Conservation (phyloP, 2,888 invertebrate genomes). For the Kuschelorhynchus macadamiae region DNA sequence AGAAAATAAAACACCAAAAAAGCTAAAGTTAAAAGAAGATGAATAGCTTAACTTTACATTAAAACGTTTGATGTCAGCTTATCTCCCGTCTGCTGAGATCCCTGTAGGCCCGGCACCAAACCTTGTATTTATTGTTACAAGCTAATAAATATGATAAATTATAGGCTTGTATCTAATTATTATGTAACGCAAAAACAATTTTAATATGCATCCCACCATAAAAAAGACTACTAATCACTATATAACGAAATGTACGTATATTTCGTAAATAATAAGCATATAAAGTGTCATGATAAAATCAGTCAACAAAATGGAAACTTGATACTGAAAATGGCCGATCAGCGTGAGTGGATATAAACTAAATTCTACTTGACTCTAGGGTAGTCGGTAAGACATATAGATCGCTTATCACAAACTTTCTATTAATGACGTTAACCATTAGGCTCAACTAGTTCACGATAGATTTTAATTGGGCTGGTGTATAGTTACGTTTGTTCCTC, state of each 20-base stretch:
- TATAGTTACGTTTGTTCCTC: too few species aligned
- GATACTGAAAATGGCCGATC: constrained; percentile 35
- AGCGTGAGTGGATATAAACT: constrained; percentile 21
- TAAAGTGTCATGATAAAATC: constrained; percentile 27
- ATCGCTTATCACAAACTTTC: constrained; percentile 28
- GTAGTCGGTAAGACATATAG: constrained; percentile 30
- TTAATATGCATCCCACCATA: too few species aligned
- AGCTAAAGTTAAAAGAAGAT: too few species aligned
- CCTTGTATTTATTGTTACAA: too few species aligned
- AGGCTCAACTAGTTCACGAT: constrained; percentile 25
- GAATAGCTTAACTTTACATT: too few species aligned
- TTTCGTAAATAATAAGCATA: constrained; percentile 29
- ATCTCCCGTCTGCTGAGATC: too few species aligned
- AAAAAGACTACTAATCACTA: too few species aligned
- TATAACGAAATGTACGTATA: too few species aligned
- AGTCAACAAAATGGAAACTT: constrained; percentile 31
- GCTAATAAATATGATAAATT: too few species aligned
- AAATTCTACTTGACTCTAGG: constrained; percentile 25
- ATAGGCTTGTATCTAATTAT: not conserved
- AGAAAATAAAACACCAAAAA: too few species aligned
- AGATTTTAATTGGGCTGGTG: not conserved
- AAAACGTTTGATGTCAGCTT: too few species aligned
- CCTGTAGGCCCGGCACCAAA: too few species aligned
- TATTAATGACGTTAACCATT: constrained; percentile 32
- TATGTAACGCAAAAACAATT: not conserved